A percentile compares a stretch with the other conserved stretches of the same genome.
phyloP scores from a whole-genome alignment of 2,888 invertebrate species.

The Crepidodera aurea region DNA sequence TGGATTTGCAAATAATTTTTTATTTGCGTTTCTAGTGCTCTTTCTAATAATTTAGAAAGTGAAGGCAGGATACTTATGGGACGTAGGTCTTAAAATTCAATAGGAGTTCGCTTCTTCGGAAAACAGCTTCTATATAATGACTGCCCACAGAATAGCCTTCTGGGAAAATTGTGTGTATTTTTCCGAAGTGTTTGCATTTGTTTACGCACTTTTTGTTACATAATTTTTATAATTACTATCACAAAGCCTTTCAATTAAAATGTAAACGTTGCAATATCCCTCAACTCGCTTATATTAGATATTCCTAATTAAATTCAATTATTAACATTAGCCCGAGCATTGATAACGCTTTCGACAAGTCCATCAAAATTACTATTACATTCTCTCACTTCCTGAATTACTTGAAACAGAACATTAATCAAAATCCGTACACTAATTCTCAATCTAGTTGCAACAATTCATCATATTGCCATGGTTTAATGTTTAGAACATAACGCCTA shows the following conservation, averaged over 20 bases:
- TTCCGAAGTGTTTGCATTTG: no score
- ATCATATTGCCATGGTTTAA: slow-evolving; percentile 3
- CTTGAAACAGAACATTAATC: slow-evolving; percentile 8
- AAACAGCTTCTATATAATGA: no score
- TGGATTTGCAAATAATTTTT: no score
- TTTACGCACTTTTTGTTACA: no score
- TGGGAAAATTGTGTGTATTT: no score
- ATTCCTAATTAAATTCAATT: background rate
- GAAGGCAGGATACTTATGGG: no score
- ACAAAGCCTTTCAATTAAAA: background rate
- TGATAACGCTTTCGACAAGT: slow-evolving; percentile 3
- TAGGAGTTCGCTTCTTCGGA: no score
- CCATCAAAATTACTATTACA: background rate
- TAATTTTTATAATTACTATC: no score
- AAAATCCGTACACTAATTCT: slow-evolving; percentile 2
- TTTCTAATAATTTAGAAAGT: no score
- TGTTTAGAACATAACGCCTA: background rate
- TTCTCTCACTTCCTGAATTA: slow-evolving; percentile 7
- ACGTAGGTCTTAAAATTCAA: no score
- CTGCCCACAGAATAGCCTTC: no score
- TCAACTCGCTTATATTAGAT: background rate
- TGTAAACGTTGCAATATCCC: background rate
- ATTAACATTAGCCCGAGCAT: background rate
- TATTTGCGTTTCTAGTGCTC: no score
- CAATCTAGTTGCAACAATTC: slow-evolving; percentile 1